Base-by-base conservation (phyloP, 2,113 vertebrate genomes). In the Catharus bicknelli region DNA sequence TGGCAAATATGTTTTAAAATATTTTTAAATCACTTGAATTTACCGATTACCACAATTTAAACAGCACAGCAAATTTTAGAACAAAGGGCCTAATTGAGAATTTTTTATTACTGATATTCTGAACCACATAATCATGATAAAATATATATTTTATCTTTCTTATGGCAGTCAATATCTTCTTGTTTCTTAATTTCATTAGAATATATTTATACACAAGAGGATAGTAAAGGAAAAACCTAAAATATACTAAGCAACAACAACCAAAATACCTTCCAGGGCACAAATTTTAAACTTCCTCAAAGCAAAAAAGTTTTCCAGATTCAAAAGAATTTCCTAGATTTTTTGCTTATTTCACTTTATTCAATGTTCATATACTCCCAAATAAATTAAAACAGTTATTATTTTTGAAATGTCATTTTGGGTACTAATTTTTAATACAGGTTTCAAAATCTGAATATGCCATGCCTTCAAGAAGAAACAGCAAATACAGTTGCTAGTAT, bases 371-470 rank as follows among this genome's bases (percentile, higher is more conserved):
- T n/a, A 8, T 83, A n/a, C 1, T 4, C 11, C 14, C 27, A 69
- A 85, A 42, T 23, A 79, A 51, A 61, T 34, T 11, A 2, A 13
- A 45, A 14, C 26, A 27, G 12, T 5, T 16, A 38, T 5, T n/a
- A 10, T 32, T 57, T 67, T 45, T 45, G 9, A 87, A 59, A 45
- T 75, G 16, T 55, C 0, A 75, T 55, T 94, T 76, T 68, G 48
- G 2, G 4, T 59, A 54, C 7, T 51, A 4, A 48, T 88, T 92
- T 90, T 93, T 58, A 81, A 96, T 93, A 80, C 76, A 99, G 98
- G 85, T 99, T 99, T 97, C 97, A 98, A 97, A 98, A 95, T 75
- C 88, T 98, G 82, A 97, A 97, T 79, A 97, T 98, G 86, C 97
- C 98, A 23, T 98, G 98, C 91, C 97, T 98, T 81, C 88, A 97